Conservation (phyloP, 1,140 invertebrate species). For the Eufriesea mexicana region DNA sequence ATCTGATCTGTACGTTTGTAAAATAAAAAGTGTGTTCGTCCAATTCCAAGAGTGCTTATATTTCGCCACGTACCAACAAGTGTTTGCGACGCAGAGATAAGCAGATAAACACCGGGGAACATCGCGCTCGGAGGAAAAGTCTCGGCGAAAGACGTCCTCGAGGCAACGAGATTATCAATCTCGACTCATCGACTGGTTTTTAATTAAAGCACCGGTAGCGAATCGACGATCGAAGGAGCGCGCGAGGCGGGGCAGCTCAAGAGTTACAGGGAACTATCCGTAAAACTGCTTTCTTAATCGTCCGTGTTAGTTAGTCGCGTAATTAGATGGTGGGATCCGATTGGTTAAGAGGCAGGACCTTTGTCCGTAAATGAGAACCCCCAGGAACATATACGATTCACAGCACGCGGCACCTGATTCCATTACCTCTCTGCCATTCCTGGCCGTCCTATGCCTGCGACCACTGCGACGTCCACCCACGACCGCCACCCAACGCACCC, state of each 20-base stretch:
- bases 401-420: slow-evolving; percentile 69
- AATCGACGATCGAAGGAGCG: not conserved
- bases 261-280: not conserved
- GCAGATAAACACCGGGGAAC: slow-evolving; percentile 5
- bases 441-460: slow-evolving; percentile 38
- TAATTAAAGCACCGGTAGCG: not conserved
- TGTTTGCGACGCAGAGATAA: not conserved
- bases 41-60: too few relatives aligned
- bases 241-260: too few relatives aligned
- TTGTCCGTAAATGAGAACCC: slow-evolving; percentile 48
- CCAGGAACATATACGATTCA: slow-evolving; percentile 58
- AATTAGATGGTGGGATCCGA: slow-evolving; percentile 13
- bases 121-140: not conserved
- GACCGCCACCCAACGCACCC: not conserved
- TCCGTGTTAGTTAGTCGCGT: not conserved
- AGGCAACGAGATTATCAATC: slow-evolving; percentile 14
- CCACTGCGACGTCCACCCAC: slow-evolving; percentile 12
- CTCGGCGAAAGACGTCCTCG: not conserved
- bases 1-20: too few relatives aligned
- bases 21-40: too few relatives aligned
- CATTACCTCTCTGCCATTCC: slow-evolving; percentile 66
- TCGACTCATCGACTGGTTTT: not conserved
- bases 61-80: too few relatives aligned
- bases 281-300: slow-evolving; percentile 6
- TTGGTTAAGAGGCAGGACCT: slow-evolving; percentile 1